Conservation (phyloP, 2,888 invertebrate genomes). For the Ptycholaimellus sp. region DNA sequence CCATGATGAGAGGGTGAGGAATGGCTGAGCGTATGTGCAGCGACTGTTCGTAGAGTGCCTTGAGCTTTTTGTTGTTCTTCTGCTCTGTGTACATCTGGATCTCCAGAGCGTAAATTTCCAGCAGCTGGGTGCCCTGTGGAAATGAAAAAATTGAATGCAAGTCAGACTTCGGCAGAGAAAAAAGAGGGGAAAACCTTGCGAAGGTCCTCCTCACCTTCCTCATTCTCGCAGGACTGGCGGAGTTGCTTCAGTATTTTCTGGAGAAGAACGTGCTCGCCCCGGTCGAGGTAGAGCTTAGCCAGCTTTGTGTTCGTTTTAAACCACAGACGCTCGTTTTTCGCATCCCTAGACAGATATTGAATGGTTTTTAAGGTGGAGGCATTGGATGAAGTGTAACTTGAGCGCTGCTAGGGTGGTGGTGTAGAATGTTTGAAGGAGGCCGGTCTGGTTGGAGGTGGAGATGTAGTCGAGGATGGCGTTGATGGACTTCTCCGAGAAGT, state of each 20-base stretch:
- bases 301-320: conserved; percentile 98
- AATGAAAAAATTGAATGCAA: no score
- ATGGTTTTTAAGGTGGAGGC: neutral
- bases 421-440: conserved; percentile 85
- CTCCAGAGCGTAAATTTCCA: conserved; percentile 93
- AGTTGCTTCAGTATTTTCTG: conserved; percentile 88
- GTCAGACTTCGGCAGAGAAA: no score
- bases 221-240: conserved; percentile 60
- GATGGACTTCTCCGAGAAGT: conserved; percentile 97
- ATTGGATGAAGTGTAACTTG: conserved; percentile 10
- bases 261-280: conserved; percentile 71
- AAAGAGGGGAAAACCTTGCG: no score
- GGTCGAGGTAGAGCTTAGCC: conserved; percentile 88
- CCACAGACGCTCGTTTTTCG: conserved; percentile 95
- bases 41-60: conserved; percentile 81
- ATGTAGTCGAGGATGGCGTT: conserved; percentile 97
- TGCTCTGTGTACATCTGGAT: conserved; percentile 99
- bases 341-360: conserved; percentile 38
- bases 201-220: conserved; percentile 22
- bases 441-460: conserved; percentile 93
- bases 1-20: conserved; percentile 99
- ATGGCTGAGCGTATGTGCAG: conserved; percentile 95
- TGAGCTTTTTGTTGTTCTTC: conserved; percentile 71
- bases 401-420: conserved; percentile 43
- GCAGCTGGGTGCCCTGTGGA: conserved; percentile 72